Base-by-base conservation (phyloP, 1,140 invertebrate species). In the Dufourea novaeangliae region DNA sequence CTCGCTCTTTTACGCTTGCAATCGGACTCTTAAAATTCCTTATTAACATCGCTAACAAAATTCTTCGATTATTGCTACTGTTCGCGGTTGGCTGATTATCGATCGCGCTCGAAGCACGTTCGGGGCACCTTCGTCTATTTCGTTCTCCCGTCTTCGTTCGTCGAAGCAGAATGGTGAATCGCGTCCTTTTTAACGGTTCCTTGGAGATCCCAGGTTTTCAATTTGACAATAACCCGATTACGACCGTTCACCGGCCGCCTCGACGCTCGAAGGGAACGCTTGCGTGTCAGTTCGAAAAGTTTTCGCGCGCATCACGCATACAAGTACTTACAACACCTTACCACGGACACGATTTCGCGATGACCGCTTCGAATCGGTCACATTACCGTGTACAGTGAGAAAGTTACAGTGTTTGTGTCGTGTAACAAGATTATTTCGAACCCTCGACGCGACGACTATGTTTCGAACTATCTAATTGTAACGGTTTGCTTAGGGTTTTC, bases 41-140 rank as follows among this genome's bases (percentile, higher is more conserved):
- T 29, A 22, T 46, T 46, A 52, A 63, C 61, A n/a, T 41, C 61
- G 29, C 39, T 61, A 70, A 82, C 78, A 68, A 59, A 46, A 32
- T 82, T 79, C 22, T 41, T 59, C 64, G 70, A 79, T 83, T 82
- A 82, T 83, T 74, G 80, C 80, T 83, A 71, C 44, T 39, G 80
- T 74, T 50, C 5, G 63, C 69, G 57, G 72, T 57, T 50, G 66
- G 54, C 54, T 4, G 46, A 54, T 63, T 2, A 34, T 17, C 17
- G 34, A 17, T 4, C 2, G 8, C 37, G 25, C 66, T 50, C 46
- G 62, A 22, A 8, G 3, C 29, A 32, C 2, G 39, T 22, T 29
- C 50, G 22, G 6, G 1, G 37, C 22, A 1, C 20, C 14, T 4
- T 22, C 29, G 6, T 29, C 34, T 29, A 50, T 29, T 54, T 32